Percentiles rank a stretch among this genome's conserved stretches.
Conservation (phyloP, 1,140 invertebrate species). For the Lepeophtheirus salmonis region DNA sequence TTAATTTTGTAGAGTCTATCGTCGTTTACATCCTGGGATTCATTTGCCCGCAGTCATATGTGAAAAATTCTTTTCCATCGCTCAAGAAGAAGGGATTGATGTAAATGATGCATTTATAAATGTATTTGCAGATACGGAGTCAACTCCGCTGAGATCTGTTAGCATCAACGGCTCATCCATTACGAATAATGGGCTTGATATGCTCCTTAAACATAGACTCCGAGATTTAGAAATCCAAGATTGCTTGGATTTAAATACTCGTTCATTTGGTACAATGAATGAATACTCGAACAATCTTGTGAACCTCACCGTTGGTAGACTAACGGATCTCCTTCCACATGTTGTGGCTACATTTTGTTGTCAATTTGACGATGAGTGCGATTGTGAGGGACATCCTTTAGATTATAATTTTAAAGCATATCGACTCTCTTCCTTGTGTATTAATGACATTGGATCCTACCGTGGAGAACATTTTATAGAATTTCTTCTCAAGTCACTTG, state of each 20-base stretch:
- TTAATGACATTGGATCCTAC: slow-evolving; percentile 34
- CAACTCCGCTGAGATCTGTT: slow-evolving; percentile 46
- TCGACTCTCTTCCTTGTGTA: slow-evolving; percentile 23
- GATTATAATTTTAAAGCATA: background rate
- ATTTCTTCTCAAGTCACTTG: slow-evolving; percentile 37
- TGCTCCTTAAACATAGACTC: slow-evolving; percentile 46
- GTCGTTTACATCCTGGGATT: slow-evolving; percentile 32
- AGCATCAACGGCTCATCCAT: slow-evolving; percentile 47
- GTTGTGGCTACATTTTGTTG: slow-evolving; percentile 4
- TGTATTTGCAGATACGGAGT: slow-evolving; percentile 43
- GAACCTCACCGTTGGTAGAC: slow-evolving; percentile 27
- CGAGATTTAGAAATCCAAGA: slow-evolving; percentile 49
- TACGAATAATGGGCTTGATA: slow-evolving; percentile 43
- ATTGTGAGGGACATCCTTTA: background rate
- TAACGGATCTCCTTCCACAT: slow-evolving; percentile 23
- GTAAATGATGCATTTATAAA: slow-evolving; percentile 37
- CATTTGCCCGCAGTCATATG: slow-evolving; percentile 47
- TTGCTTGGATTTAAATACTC: slow-evolving; percentile 41
- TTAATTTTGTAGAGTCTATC: background rate
- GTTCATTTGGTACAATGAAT: slow-evolving; percentile 39
- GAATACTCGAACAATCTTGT: slow-evolving; percentile 26
- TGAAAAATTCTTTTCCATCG: slow-evolving; percentile 42
- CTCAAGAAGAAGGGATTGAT: slow-evolving; percentile 27
- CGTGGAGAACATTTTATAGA: slow-evolving; percentile 32
- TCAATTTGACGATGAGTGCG: background rate